A percentile compares a stretch with the other conserved stretches of the same genome.
Evolutionary conservation across 2,113 vertebrate genomes (phyloP).

Genomic region (Chionis minor): DNA sequence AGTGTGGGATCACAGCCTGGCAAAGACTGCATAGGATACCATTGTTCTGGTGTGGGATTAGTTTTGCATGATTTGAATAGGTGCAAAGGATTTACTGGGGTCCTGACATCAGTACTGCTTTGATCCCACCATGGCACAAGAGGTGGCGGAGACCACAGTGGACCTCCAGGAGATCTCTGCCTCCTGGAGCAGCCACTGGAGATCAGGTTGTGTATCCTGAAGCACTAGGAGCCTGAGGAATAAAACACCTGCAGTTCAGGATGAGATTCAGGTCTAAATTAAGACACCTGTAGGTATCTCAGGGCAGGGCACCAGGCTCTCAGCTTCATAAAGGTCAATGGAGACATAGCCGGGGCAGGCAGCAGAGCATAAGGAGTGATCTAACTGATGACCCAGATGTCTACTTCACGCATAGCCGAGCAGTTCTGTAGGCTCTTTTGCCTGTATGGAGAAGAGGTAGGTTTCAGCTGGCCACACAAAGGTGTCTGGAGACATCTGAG

Average conservation of each 20-base stretch:
- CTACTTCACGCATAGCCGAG: neutral
- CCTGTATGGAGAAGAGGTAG: neutral
- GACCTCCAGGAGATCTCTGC: neutral
- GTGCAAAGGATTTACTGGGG: rapidly evolving
- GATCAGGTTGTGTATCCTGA: neutral
- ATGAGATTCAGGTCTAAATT: neutral
- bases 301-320: neutral
- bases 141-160: neutral
- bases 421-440: neutral
- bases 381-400: neutral
- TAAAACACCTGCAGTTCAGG: neutral
- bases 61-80: neutral
- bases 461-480: neutral
- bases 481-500: neutral
- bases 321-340: neutral
- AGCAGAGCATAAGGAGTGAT: neutral
- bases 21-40: neutral
- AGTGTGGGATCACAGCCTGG: neutral
- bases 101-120: neutral
- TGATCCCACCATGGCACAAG: rapidly evolving
- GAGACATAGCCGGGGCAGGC: neutral
- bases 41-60: neutral
- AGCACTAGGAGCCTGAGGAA: neutral
- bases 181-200: neutral
- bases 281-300: neutral